phyloP scores from a whole-genome alignment of 1,140 invertebrate species.

The Drosophila bocqueti region DNA sequence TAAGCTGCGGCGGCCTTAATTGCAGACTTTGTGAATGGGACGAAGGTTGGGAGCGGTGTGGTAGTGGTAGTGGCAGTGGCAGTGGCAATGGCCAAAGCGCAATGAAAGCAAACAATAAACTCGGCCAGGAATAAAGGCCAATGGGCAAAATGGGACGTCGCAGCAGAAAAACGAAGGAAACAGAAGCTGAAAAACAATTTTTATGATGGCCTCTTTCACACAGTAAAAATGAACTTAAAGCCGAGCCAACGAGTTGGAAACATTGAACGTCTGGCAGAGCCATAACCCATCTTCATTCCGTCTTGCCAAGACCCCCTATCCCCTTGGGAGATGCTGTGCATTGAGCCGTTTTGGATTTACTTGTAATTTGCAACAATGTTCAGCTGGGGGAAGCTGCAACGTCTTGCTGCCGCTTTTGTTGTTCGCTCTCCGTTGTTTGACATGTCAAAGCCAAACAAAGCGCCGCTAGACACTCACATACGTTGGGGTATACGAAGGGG shows the following conservation, averaged over 20 bases:
- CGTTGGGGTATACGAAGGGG: background rate
- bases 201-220: constrained; percentile 54
- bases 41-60: background rate
- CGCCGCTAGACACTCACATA: constrained; percentile 32
- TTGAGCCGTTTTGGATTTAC: constrained; percentile 69
- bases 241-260: constrained; percentile 71
- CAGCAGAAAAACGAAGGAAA: constrained; percentile 17
- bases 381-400: constrained; percentile 41
- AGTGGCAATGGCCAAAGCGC: constrained; percentile 40
- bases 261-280: constrained; percentile 63
- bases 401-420: constrained; percentile 43
- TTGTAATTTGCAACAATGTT: constrained; percentile 80
- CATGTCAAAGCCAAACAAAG: constrained; percentile 74
- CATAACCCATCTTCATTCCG: constrained; percentile 48
- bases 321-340: constrained; percentile 56
- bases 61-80: constrained; percentile 3
- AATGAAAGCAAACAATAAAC: constrained; percentile 73
- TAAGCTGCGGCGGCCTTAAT: constrained; percentile 68
- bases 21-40: constrained; percentile 40
- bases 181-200: constrained; percentile 53
- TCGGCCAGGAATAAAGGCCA: constrained; percentile 57
- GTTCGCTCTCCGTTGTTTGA: constrained; percentile 56
- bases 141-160: constrained; percentile 47
- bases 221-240: constrained; percentile 73
- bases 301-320: background rate